Percentiles rank a stretch among this genome's conserved stretches.
Evolutionary conservation across 2,797 vertebrate genomes (phyloP).

Genomic region (Brachyalestes nurse): DNA sequence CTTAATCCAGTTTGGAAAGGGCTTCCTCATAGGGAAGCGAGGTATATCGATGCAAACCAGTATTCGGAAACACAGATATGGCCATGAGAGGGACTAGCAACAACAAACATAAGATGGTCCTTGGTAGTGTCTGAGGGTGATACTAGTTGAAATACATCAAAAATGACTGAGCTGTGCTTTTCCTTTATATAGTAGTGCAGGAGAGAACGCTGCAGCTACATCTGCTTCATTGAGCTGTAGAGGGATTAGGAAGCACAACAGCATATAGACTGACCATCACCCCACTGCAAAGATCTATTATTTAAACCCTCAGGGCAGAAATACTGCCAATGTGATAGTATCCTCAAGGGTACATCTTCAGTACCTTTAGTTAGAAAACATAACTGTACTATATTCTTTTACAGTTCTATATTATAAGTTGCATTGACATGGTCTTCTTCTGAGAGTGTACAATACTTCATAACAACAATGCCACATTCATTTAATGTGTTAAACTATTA

Average conservation of each 20-base stretch:
- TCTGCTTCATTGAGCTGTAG: constrained; percentile 11
- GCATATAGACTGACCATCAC: not conserved
- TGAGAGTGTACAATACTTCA: too few relatives aligned
- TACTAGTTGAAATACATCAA: too few relatives aligned
- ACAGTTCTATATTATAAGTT: too few relatives aligned
- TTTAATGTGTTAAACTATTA: not conserved
- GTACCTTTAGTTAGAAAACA: not conserved
- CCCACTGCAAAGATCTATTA: not conserved
- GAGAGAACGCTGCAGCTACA: not conserved
- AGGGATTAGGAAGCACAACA: not conserved
- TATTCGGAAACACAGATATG: not conserved
- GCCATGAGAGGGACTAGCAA: not conserved
- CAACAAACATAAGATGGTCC: too few relatives aligned
- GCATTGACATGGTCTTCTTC: too few relatives aligned
- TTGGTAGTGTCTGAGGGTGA: too few relatives aligned
- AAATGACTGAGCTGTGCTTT: too few relatives aligned
- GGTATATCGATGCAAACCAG: not conserved
- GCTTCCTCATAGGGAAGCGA: not conserved
- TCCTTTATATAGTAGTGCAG: constrained; percentile 8
- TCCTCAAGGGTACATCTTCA: too few relatives aligned
- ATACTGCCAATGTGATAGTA: too few relatives aligned
- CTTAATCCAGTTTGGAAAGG: constrained; percentile 58
- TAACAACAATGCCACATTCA: not conserved
- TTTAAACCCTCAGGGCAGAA: too few relatives aligned
- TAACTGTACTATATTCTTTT: too few relatives aligned